Conservation (phyloP, 2,113 vertebrate genomes). For the Chascanopsetta lugubris region DNA sequence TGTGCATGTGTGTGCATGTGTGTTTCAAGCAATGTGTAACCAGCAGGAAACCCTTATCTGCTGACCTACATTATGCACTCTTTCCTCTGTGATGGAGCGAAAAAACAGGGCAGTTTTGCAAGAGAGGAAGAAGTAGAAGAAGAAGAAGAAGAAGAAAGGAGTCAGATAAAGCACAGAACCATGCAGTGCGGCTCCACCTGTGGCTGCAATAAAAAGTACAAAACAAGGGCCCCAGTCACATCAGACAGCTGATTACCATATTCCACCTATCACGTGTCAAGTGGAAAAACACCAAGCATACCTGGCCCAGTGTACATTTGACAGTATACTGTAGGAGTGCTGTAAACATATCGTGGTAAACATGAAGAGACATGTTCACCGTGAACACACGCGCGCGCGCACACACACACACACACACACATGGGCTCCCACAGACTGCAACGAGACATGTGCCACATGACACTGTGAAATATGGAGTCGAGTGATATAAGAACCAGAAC, state of each 20-base stretch:
- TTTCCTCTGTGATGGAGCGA: conserved; percentile 49
- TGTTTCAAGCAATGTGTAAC: conserved; percentile 69
- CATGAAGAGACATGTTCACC: conserved; percentile 23
- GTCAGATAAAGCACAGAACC: not conserved
- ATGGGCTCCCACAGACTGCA: not conserved
- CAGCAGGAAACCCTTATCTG: conserved; percentile 77
- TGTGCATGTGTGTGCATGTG: conserved; percentile 17
- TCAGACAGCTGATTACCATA: conserved; percentile 35
- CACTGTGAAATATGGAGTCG: not conserved
- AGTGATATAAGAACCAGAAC: not conserved
- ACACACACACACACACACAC: too few species aligned
- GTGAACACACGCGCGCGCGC: too few species aligned
- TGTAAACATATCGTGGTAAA: not conserved
- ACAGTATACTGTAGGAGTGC: not conserved
- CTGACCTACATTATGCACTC: conserved; percentile 75
- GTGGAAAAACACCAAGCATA: conserved; percentile 55
- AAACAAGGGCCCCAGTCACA: conserved; percentile 60
- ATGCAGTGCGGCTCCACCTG: conserved; percentile 68
- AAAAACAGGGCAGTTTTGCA: conserved; percentile 62
- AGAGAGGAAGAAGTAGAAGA: conserved; percentile 30
- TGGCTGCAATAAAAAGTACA: conserved; percentile 48
- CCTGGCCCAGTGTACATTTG: not conserved
- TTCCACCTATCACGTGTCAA: conserved; percentile 40
- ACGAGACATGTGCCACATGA: not conserved
- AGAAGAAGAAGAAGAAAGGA: conserved; percentile 14